A percentile compares a stretch with the other conserved stretches of the same genome.
Conservation (phyloP, 2,113 vertebrate species). For the Cinclus mexicanus region DNA sequence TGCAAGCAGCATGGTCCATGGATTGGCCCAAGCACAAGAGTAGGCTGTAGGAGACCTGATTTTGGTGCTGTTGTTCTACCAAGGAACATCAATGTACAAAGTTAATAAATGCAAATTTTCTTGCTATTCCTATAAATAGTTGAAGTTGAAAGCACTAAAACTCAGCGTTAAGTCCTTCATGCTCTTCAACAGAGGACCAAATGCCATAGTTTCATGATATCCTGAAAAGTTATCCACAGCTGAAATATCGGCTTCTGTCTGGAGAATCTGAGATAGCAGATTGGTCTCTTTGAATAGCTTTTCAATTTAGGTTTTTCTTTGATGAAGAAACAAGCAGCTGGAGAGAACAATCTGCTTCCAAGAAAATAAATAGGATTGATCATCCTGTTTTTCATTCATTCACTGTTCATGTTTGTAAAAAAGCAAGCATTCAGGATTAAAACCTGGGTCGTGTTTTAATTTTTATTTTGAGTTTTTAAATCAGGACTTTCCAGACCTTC, state of each 20-base stretch:
- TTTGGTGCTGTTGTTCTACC: background rate
- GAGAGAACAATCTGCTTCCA: background rate
- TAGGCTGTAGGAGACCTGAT: background rate
- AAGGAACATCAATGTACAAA: background rate
- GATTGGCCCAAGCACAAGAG: background rate
- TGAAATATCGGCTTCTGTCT: background rate
- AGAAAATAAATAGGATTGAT: background rate
- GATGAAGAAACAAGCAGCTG: background rate
- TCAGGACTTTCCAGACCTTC: background rate
- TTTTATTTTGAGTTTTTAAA: background rate
- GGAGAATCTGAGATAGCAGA: background rate
- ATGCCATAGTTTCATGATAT: background rate
- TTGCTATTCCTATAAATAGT: background rate
- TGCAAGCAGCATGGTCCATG: background rate
- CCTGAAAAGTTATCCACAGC: background rate
- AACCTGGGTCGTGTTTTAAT: background rate
- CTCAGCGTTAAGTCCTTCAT: background rate
- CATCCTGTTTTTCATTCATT: background rate
- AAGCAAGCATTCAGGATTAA: background rate
- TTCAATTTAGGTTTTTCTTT: background rate
- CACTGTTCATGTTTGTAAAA: background rate
- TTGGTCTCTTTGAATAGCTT: background rate
- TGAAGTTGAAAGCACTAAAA: background rate
- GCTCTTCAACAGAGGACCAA: background rate
- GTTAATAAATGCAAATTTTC: background rate